Evolutionary conservation across 2,888 invertebrate species (phyloP), one percentile per base, ranked within the genome.

Genomic region (Pollenia amentaria): DNA sequence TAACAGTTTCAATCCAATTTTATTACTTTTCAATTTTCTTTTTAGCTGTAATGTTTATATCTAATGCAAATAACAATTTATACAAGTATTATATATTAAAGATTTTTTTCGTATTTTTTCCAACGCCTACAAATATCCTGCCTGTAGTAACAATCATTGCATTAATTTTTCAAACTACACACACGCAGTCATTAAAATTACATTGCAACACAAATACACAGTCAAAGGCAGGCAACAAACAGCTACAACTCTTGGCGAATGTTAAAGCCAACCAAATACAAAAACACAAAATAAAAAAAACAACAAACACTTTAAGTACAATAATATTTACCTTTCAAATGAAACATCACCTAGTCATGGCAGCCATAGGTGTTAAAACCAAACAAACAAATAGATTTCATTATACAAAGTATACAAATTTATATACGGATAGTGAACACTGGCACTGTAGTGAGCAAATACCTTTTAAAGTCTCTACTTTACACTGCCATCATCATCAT

Each of bases 91-190:
- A 38, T 65, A 78, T 82, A 72, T 78, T 29, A 44, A 16, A 14
- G 16, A 51, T 70, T 46, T 79, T 16, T 57, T 57, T 14, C 14
- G n/a, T 75, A 62, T 76, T 82, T 64, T 12, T 16, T 82, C 82
- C 78, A 78, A 85, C 85, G 85, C 85, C 85, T 82, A 85, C 85
- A 78, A 82, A 82, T 85, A 85, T 85, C 85, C 85, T 85, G 85
- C 67, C 77, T 64, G 57, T 42, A 67, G 77, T 65, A 40, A 72
- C 72, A 85, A 85, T 64, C 46, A 70, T 67, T 60, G 70, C 67
- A 85, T 16, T 72, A 38, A 85, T 84, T 73, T 73, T 79, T 73
- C 73, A 76, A 83, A 77, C 38, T 16, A 73, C 84, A 85, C 80
- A 76, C 76, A 80, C 80, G 80, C 85, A 76, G 62, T 80, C 85